A percentile compares a stretch with the other conserved stretches of the same genome.
Conservation (phyloP, 2,888 invertebrate species). For the Drosophila aldrichi region DNA sequence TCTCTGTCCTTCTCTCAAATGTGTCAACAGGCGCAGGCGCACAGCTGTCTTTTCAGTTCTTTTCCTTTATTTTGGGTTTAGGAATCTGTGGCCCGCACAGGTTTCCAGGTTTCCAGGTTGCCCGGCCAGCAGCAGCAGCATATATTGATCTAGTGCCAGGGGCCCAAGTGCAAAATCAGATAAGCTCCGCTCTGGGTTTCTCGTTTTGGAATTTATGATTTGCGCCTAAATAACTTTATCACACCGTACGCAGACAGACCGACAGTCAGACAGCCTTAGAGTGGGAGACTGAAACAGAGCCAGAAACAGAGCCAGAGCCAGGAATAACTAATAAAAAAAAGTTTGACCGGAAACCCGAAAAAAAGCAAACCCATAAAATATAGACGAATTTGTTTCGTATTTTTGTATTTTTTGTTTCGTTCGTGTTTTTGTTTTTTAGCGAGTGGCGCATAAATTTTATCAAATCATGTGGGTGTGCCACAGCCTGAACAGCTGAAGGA, state of each 20-base stretch:
- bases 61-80: slow-evolving; percentile 18
- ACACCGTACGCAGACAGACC: slow-evolving; percentile 40
- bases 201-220: slow-evolving; percentile 81
- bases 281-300: not conserved
- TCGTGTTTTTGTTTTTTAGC: slow-evolving; percentile 27
- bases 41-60: slow-evolving; percentile 62
- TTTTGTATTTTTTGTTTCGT: not conserved
- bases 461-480: slow-evolving; percentile 52
- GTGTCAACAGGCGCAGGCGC: slow-evolving; percentile 73
- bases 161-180: slow-evolving; percentile 78
- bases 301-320: slow-evolving; percentile 17
- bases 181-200: slow-evolving; percentile 64
- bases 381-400: slow-evolving; percentile 58
- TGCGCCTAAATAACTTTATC: slow-evolving; percentile 83
- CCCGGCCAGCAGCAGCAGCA: slow-evolving; percentile 22
- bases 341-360: slow-evolving; percentile 71
- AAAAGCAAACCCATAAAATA: slow-evolving; percentile 69
- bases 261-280: slow-evolving; percentile 32
- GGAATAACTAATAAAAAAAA: slow-evolving; percentile 30
- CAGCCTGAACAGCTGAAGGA: slow-evolving; percentile 21
- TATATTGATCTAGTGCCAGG: slow-evolving; percentile 76
- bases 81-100: slow-evolving; percentile 55
- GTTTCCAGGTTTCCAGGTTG: slow-evolving; percentile 28
- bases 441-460: slow-evolving; percentile 57
- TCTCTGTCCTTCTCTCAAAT: not conserved